phyloP scores from a whole-genome alignment of 1,140 invertebrate genomes.

The Ooceraea biroi region DNA sequence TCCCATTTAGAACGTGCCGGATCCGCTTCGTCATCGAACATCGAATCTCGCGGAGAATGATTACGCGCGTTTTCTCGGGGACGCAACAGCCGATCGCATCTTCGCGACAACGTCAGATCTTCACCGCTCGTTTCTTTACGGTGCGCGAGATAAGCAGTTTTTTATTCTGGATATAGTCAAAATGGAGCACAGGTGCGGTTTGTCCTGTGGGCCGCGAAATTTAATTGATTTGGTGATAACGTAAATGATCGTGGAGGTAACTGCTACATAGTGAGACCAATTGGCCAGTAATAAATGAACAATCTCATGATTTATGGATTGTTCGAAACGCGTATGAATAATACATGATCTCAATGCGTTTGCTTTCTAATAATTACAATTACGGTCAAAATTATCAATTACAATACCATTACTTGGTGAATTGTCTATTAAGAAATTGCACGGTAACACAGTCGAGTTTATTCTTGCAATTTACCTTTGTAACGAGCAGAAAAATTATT shows the following conservation, averaged over 20 bases:
- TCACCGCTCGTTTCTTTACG: not conserved
- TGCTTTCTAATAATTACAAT: conserved; percentile 5
- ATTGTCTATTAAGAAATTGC: not conserved
- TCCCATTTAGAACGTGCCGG: conserved; percentile 45
- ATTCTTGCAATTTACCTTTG: not conserved
- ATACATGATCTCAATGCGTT: not conserved
- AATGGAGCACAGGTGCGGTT: conserved; percentile 21
- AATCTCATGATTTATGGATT: not conserved
- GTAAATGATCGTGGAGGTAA: not conserved
- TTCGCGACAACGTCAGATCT: conserved; percentile 41
- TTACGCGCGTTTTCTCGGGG: conserved; percentile 28
- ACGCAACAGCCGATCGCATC: not conserved
- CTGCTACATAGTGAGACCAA: not conserved
- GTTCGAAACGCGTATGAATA: not conserved
- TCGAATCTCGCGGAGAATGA: conserved; percentile 55
- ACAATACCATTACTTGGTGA: not conserved
- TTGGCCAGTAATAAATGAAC: conserved; percentile 36
- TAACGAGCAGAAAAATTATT: not conserved
- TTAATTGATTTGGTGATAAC: conserved; percentile 13
- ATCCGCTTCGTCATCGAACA: conserved; percentile 45
- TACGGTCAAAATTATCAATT: not conserved
- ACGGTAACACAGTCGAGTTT: not conserved
- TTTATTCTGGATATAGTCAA: not conserved
- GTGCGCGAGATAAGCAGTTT: not conserved
- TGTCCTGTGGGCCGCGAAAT: not conserved